Conservation (phyloP, 2,888 invertebrate genomes). For the Cabera pusaria region DNA sequence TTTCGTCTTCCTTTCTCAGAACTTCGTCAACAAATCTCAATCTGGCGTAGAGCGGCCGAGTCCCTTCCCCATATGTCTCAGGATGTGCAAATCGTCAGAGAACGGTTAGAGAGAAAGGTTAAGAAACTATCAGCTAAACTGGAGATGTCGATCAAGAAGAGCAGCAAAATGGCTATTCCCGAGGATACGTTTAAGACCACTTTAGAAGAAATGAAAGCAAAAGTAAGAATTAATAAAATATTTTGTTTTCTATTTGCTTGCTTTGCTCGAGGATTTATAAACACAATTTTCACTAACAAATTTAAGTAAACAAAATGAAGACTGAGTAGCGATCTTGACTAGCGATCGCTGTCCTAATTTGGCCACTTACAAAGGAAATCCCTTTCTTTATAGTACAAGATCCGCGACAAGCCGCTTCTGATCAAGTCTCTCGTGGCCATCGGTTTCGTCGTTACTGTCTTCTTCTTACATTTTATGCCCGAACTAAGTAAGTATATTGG, state of each 20-base stretch:
- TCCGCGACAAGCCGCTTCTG: constrained; percentile 88
- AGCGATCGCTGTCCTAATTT: no score
- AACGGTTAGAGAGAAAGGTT: constrained; percentile 87
- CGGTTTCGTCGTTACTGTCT: constrained; percentile 88
- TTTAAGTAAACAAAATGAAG: no score
- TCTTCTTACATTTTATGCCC: constrained; percentile 93
- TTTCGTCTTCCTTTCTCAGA: no score
- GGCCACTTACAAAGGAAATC: no score
- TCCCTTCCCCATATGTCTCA: constrained; percentile 90
- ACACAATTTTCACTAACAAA: no score
- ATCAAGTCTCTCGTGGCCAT: constrained; percentile 89
- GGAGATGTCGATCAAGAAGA: constrained; percentile 64
- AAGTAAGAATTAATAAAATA: no score
- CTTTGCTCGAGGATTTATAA: no score
- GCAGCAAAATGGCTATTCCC: constrained; percentile 43
- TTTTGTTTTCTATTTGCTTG: no score
- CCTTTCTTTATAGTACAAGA: constrained; percentile 87
- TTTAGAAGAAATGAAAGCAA: constrained; percentile 85
- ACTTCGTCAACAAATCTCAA: constrained; percentile 92
- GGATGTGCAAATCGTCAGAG: constrained; percentile 89
- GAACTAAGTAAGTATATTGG: constrained; percentile 87
- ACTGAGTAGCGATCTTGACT: no score
- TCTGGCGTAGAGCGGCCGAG: constrained; percentile 90
- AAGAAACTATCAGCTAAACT: constrained; percentile 84
- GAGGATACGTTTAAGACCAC: constrained; percentile 83